These are phyloP conservation scores for Heterotis niloticus DNA, from an alignment of 2,113 vertebrate species.

Conservation along the genomic window DNA sequence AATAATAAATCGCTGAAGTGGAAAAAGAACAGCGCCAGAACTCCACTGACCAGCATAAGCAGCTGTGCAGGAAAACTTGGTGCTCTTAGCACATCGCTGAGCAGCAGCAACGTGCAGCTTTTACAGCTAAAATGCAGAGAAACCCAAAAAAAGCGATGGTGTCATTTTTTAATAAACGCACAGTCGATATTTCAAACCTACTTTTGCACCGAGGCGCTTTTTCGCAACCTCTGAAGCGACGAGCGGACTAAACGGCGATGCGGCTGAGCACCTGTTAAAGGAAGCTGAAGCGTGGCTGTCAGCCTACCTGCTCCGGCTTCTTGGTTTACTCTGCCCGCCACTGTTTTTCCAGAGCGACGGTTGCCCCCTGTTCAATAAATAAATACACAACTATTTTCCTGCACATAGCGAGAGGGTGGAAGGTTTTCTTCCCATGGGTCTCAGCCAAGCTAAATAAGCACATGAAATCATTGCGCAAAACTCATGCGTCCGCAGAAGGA, in stretches of 20 bases:
- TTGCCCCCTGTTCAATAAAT: slow-evolving; percentile 21
- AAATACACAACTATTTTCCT: slow-evolving; percentile 46
- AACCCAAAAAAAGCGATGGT: no score
- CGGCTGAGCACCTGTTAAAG: background rate
- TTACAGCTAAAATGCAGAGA: no score
- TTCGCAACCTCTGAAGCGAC: no score
- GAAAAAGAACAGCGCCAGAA: no score
- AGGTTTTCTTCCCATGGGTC: slow-evolving; percentile 57
- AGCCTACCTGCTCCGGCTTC: background rate
- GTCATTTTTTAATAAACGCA: no score
- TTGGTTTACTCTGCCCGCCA: background rate
- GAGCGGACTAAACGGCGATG: background rate
- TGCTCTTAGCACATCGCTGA: no score
- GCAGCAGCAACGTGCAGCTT: no score
- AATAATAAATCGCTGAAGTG: no score
- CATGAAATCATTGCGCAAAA: slow-evolving; percentile 58
- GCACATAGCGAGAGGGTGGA: slow-evolving; percentile 56
- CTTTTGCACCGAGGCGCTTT: no score
- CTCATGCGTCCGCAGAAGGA: slow-evolving; percentile 56
- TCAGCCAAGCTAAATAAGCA: slow-evolving; percentile 63
- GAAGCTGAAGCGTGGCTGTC: background rate
- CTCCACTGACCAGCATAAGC: no score
- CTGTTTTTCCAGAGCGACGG: slow-evolving; percentile 12
- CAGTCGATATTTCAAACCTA: no score
- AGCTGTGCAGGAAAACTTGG: no score